Base-by-base conservation (phyloP, 2,888 invertebrate genomes). In the Hedychridium roseum region DNA sequence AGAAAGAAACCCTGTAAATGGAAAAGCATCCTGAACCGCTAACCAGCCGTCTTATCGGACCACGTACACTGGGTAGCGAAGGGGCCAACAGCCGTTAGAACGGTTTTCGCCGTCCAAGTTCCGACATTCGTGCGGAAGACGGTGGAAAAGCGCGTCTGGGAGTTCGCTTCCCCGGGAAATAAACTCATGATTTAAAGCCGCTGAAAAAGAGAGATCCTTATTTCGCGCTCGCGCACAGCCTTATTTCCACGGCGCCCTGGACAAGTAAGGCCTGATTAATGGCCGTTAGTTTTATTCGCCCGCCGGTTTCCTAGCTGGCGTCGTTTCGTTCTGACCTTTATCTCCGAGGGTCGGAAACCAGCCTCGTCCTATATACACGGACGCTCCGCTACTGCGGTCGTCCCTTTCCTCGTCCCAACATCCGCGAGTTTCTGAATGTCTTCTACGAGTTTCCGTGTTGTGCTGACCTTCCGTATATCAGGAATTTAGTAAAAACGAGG, bases 171-270 rank as follows among this genome's bases (percentile, higher is more conserved):
- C 59, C 48, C 43, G 51, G 53, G 59, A 70, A 74, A 73, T 71
- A 74, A 73, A 74, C 72, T 73, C 69, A 67, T 73, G 72, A 74
- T 74, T 75, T 73, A 75, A 68, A 61, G 64, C 61, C 55, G 58
- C 60, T 60, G 65, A 67, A 68, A 68, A 66, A 64, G 61, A n/a
- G n/a, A 66, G 68, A 70, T 68, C 68, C 70, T 72, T 68, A 71
- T 73, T 70, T 70, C 59, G 57, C 64, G 56, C 56, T 49, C 46
- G 34, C 44, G 43, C 48, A 53, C 53, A 51, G 55, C 50, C 66
- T 68, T 67, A 68, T 67, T 68, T 67, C 60, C 55, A 46, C 57
- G 43, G 54, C 52, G 49, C 50, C 39, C 51, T 54, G 62, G 66
- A 64, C 65, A 68, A 65, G 69, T 57, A 62, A 68, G 69, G 64